Conservation (phyloP, 2,113 vertebrate species). For the Alethe castanea region DNA sequence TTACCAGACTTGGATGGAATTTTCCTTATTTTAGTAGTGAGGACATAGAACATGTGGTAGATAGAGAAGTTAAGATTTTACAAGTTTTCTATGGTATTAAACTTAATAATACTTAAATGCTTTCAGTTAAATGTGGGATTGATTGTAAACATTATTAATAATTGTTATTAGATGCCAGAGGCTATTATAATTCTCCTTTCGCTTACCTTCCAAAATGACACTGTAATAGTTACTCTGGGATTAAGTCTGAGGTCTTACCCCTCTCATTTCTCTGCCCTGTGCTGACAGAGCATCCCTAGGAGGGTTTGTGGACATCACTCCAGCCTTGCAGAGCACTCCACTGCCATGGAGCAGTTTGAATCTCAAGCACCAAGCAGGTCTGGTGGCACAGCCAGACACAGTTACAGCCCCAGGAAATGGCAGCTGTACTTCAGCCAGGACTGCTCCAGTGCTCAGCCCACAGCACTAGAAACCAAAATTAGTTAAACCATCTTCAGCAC, state of each 20-base stretch:
- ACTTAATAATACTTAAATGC: background rate
- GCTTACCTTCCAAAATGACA: background rate
- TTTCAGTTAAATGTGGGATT: background rate
- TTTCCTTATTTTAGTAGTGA: background rate
- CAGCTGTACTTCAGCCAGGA: constrained; percentile 5
- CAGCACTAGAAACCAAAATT: constrained; percentile 53
- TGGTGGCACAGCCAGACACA: background rate
- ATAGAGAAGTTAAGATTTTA: background rate
- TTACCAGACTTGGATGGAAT: background rate
- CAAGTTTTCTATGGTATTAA: background rate
- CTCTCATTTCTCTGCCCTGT: background rate
- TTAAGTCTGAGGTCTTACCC: background rate
- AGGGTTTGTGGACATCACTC: background rate
- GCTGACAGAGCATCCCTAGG: background rate
- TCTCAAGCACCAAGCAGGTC: background rate
- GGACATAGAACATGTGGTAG: background rate
- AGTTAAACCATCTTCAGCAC: constrained; percentile 63
- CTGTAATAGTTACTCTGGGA: background rate
- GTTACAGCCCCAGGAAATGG: background rate
- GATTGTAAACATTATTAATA: background rate
- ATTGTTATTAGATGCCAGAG: background rate
- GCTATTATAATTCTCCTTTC: background rate
- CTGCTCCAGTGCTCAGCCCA: constrained; percentile 41
- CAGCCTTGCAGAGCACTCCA: background rate
- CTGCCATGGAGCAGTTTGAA: background rate